Base-by-base conservation (phyloP, 2,888 invertebrate species). In the Caenorhabditis afra region DNA sequence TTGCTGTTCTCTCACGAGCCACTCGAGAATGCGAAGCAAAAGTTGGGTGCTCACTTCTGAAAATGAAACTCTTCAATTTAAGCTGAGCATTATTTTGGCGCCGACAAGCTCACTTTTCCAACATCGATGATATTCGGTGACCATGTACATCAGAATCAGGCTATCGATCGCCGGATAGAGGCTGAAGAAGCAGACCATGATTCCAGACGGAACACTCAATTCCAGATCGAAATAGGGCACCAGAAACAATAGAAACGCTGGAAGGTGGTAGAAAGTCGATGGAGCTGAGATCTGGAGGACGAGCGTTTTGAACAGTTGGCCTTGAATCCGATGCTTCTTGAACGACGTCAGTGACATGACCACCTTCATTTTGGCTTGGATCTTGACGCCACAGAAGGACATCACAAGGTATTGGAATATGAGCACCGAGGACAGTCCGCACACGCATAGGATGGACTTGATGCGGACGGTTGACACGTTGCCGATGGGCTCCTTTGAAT, bases 101-200 rank as follows among this genome's bases (percentile, higher is more conserved):
- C n/a, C n/a, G n/a, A n/a, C n/a, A 4, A 3, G 11, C 44, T 47
- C 47, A 47, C 47, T 47, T 16, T 11, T 20, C 11, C 23, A 10
- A 52, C 12, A 23, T 23, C 23, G 52, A 29, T 52, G 29, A 14
- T 66, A 66, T 11, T 66, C 65, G 3, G 7, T 16, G 1, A 66
- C 55, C 8, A 66, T 37, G 10, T 29, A 66, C 66, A 66, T 66
- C 0, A 66, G 22, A 39, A 66, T 57, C 7, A 49, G 11, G 3
- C 57, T 47, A 66, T 57, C 66, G 23, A 57, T 23, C 1, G 66
- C 57, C 14, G 66, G 66, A 22, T 66, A 66, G 0, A 66, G 1
- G 2, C 49, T 66, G 16, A 66, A 66, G 0, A 22, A 35, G 49
- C 57, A 49, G 11, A 49, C 10, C 10, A 57, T 23, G 2, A 66